phyloP scores from a whole-genome alignment of 1,140 invertebrate species.

The Dendrolimus kikuchii region DNA sequence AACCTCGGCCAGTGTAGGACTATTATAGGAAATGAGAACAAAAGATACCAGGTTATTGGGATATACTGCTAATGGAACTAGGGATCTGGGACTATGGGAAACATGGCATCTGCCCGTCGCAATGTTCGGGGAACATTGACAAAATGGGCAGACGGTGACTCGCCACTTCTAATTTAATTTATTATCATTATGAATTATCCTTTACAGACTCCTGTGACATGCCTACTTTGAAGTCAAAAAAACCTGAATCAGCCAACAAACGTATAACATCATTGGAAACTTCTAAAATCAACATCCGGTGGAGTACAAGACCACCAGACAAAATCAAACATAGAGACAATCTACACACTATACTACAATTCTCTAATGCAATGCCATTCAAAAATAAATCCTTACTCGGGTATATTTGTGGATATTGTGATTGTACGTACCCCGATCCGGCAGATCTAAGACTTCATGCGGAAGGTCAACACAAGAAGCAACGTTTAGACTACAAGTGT shows the following conservation, averaged over 20 bases:
- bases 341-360: constrained; percentile 35
- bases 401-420: constrained; percentile 48
- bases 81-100: too few species aligned
- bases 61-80: too few species aligned
- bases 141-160: too few species aligned
- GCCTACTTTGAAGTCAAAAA: constrained; percentile 18
- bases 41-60: too few species aligned
- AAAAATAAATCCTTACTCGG: constrained; percentile 42
- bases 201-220: constrained; percentile 28
- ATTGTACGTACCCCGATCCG: constrained; percentile 37
- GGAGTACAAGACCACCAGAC: constrained; percentile 18
- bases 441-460: constrained; percentile 38
- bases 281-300: constrained; percentile 24
- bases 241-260: constrained; percentile 17
- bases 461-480: constrained; percentile 28
- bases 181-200: neutral
- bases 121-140: too few species aligned
- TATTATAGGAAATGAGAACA: too few species aligned
- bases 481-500: constrained; percentile 35
- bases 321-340: constrained; percentile 48
- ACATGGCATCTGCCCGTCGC: too few species aligned
- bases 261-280: constrained; percentile 1
- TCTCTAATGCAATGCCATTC: constrained; percentile 45
- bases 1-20: too few species aligned
- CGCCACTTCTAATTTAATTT: neutral